phyloP scores from a whole-genome alignment of 1,140 invertebrate genomes.

The Drosophila setifemur region DNA sequence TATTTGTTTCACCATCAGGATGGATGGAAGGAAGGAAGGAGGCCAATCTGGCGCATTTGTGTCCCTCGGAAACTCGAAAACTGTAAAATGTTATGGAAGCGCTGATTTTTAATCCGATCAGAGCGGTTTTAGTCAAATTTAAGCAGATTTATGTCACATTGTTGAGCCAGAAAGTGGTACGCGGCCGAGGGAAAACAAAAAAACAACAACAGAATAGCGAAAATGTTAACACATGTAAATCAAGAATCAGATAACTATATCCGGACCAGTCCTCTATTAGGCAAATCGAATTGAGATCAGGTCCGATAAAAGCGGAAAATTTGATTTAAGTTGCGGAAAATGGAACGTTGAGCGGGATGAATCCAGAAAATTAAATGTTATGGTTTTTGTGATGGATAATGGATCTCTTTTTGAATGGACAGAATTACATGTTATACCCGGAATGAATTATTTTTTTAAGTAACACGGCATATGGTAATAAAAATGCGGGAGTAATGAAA shows the following conservation, averaged over 20 bases:
- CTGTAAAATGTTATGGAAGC: slow-evolving; percentile 70
- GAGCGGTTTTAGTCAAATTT: slow-evolving; percentile 82
- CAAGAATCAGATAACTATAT: slow-evolving; percentile 63
- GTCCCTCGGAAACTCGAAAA: slow-evolving; percentile 42
- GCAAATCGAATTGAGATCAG: slow-evolving; percentile 45
- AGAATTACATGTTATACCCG: no score
- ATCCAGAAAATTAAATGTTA: background rate
- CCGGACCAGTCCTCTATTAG: slow-evolving; percentile 14
- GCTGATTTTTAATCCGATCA: slow-evolving; percentile 79
- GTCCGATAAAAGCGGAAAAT: slow-evolving; percentile 25
- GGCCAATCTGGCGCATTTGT: slow-evolving; percentile 73
- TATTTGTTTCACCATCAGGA: slow-evolving; percentile 38
- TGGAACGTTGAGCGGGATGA: background rate
- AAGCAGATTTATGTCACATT: slow-evolving; percentile 81
- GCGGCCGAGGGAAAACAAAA: slow-evolving; percentile 12
- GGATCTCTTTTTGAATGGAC: background rate
- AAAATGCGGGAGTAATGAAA: no score
- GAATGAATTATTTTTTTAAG: no score
- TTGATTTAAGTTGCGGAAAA: slow-evolving; percentile 42
- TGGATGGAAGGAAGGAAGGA: slow-evolving; percentile 11
- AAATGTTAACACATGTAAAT: slow-evolving; percentile 80
- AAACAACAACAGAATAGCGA: no score
- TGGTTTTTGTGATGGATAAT: background rate
- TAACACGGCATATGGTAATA: no score
- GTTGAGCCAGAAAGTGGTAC: slow-evolving; percentile 52